Evolutionary conservation across 2,113 vertebrate genomes (phyloP), one percentile per base, ranked within the genome.

Genomic region (Rhinoptilus africanus): DNA sequence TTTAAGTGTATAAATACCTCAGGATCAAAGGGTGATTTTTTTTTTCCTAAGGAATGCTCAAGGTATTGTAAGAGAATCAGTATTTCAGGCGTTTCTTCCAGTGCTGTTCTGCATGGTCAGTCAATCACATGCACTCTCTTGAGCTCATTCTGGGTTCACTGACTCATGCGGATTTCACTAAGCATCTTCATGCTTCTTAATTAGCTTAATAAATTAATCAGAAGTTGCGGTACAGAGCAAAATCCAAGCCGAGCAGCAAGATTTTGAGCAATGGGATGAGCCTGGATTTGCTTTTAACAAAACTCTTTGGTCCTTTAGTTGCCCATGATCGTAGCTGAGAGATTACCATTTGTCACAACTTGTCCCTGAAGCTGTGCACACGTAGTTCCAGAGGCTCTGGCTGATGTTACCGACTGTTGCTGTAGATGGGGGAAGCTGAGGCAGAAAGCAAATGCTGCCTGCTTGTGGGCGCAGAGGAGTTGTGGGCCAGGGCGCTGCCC

Each of bases 181-280:
- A 92, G 63, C 47, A 85, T 90, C 72, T 88, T 93, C 67, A 13
- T 69, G n/a, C 63, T 94, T 78, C 68, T 74, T 93, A 92, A 88
- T 84, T 93, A 90, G 50, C 54, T 84, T 28, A 88, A 71, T 88
- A 84, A 86, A 92, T 85, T 63, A 84, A 88, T 86, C 63, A 84
- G 68, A 71, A 83, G 11, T 71, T 83, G 45, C 1, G 1, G 35
- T 45, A 47, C 28, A 35, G 47, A 71, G 37, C 34, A 84, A 92
- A 86, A 56, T 71, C 39, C 34, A 86, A 91, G 72, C 51, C 11
- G 11, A 78, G 16, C 10, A 7, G 30, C 30, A 75, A 54, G 35
- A 37, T 67, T 89, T 89, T 81, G 54, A 91, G 69, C 68, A 81
- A 10, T n/a, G 22, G 32, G 47, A 57, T 80, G 68, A 74, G 26